These are phyloP conservation scores for Drosophila crucigera DNA, from an alignment of 2,888 invertebrate genomes.

Conservation along the genomic window DNA sequence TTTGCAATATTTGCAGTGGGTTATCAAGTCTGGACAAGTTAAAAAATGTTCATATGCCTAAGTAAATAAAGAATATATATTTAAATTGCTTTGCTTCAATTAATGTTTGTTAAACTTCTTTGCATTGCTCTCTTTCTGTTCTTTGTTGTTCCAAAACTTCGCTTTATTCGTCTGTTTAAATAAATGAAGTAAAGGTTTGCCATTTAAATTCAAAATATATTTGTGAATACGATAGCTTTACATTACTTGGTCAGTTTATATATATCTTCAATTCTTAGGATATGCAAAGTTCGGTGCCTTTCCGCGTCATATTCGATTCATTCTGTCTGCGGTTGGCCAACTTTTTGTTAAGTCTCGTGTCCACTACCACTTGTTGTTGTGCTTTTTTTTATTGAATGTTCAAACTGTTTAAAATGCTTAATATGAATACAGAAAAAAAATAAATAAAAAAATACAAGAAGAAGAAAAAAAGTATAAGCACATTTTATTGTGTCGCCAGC, in stretches of 20 bases:
- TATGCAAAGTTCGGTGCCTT: slow-evolving; percentile 6
- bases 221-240: background rate
- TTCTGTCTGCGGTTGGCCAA: slow-evolving; percentile 47
- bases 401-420: slow-evolving; percentile 52
- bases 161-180: background rate
- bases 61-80: background rate
- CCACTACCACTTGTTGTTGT: slow-evolving; percentile 35
- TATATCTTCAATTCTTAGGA: slow-evolving; percentile 12
- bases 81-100: background rate
- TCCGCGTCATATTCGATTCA: background rate
- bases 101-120: background rate
- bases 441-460: slow-evolving; percentile 1
- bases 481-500: slow-evolving; percentile 70
- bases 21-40: background rate
- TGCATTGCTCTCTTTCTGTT: background rate
- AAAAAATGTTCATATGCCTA: background rate
- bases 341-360: slow-evolving; percentile 42
- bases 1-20: background rate
- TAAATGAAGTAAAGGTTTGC: background rate
- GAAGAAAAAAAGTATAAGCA: slow-evolving; percentile 50
- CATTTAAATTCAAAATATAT: background rate
- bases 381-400: slow-evolving; percentile 39
- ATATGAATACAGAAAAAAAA: slow-evolving; percentile 51
- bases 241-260: background rate
- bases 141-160: background rate